These are phyloP conservation scores for Tricholauxania praeusta DNA, from an alignment of 2,888 invertebrate genomes.

Conservation along the genomic window DNA sequence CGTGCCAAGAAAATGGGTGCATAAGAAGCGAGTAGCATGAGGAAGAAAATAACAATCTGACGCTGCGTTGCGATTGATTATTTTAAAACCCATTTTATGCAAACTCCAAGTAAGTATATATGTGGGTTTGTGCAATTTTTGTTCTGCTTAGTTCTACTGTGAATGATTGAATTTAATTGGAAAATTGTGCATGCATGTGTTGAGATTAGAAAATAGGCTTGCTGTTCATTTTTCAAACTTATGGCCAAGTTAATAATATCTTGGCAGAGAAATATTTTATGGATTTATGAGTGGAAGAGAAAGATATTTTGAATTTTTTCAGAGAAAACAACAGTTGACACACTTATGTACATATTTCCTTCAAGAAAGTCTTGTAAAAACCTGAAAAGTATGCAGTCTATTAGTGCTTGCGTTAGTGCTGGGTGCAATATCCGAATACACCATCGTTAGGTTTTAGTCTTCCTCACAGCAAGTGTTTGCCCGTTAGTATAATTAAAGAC, in stretches of 20 bases:
- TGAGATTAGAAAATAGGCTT: conserved; percentile 26
- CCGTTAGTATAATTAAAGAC: too few species aligned
- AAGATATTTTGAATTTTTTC: too few species aligned
- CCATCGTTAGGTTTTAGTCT: too few species aligned
- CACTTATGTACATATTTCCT: too few species aligned
- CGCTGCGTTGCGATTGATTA: conserved; percentile 13
- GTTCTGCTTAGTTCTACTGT: not conserved
- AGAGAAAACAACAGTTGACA: too few species aligned
- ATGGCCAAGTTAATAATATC: not conserved
- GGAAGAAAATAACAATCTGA: not conserved
- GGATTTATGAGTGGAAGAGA: not conserved
- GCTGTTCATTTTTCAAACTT: not conserved
- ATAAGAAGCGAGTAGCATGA: not conserved
- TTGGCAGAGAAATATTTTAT: not conserved
- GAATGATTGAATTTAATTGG: conserved; percentile 18
- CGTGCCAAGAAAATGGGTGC: not conserved
- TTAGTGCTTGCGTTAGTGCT: too few species aligned
- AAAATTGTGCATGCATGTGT: conserved; percentile 37
- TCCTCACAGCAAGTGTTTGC: too few species aligned
- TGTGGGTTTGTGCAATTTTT: not conserved
- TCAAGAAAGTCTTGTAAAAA: too few species aligned
- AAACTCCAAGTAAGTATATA: not conserved
- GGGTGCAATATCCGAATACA: too few species aligned
- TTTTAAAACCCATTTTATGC: conserved; percentile 19
- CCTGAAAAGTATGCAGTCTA: too few species aligned